Evolutionary conservation across 1,140 invertebrate species (phyloP), one percentile per base, ranked within the genome.

Genomic region (Leucophenga varia): DNA sequence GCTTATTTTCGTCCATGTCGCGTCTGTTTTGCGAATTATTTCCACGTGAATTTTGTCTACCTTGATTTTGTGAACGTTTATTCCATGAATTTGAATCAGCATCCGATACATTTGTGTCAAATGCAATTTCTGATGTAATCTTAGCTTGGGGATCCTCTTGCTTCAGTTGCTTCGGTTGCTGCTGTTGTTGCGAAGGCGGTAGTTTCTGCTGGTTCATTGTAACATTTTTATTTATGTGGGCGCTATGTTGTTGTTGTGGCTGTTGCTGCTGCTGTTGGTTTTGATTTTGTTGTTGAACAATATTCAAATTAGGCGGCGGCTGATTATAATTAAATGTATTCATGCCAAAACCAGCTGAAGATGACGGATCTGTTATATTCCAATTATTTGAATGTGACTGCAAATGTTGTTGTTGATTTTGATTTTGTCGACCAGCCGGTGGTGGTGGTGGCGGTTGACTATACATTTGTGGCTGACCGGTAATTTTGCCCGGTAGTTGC

Each of bases 401-500:
- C n/a, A n/a, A n/a, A n/a, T n/a, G n/a, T n/a, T n/a, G n/a, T n/a
- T n/a, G 20, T 49, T 54, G 44, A 53, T 47, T n/a, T 44, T 54
- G 54, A 13, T 37, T 58, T 19, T 35, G 50, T 39, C 43, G 25
- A n/a, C n/a, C n/a, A 14, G 18, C 21, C n/a, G 42, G 32, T 4
- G 34, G 30, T n/a, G 72, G 59, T n/a, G 80, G 79, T 18, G 81
- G 79, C 42, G 79, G 69, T 35, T 72, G 69, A 32, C 48, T 57
- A 16, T 72, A 72, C 49, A 70, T 49, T 40, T 72, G 69, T 10
- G 69, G 64, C 36, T 72, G 70, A 10, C 57, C 69, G 41, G 53
- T 55, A 22, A 72, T 72, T 43, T 72, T 72, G 10, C 53, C 52
- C 9, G 20, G 12, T 35, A 14, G 14, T 25, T 49, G 45, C 10